Base-by-base conservation (phyloP, 2,113 vertebrate species). In the Tragelaphus imberbis region DNA sequence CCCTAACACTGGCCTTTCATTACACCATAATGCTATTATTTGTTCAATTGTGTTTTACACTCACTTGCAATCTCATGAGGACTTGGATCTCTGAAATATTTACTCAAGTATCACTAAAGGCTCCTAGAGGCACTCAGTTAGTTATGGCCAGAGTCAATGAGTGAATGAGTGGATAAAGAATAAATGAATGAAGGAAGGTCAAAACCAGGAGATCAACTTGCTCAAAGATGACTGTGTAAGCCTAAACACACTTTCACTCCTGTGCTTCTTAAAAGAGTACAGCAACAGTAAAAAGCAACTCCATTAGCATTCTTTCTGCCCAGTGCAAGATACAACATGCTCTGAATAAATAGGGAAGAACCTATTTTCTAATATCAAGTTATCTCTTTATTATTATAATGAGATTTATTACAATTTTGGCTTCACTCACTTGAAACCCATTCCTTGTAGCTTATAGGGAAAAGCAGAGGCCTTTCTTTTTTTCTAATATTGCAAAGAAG, bases 291-390 rank as follows among this genome's bases (percentile, higher is more conserved):
- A 84, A 84, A 75, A 71, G 58, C 75, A 79, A 36, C 80, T 79
- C 75, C 28, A 77, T 47, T n/a, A 92, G 33, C 77, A 84, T 81
- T 59, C 30, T n/a, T 95, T 81, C 25, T 44, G 56, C n/a, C 61
- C 84, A 81, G 25, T 51, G 11, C 96, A 90, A 95, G 96, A 93
- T 21, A 47, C 7, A 58, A 90, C 95, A 33, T 65, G 95, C 58
- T 80, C 59, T 21, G 40, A 95, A 40, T 33, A 19, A 63, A 88
- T n/a, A 53, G 44, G 28, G 36, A 51, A 97, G 79, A 88, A 88
- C 80, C 53, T 77, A 91, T 53, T 81, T 75, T 84, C 84, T 53
- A 96, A 84, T 15, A 49, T 19, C 63, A 63, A 79, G 77, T 92
- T 90, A 71, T 77, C 86, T 95, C 36, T 89, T n/a, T 75, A 55